These are phyloP conservation scores for Halesus radiatus DNA, from an alignment of 1,140 invertebrate genomes.

Conservation along the genomic window DNA sequence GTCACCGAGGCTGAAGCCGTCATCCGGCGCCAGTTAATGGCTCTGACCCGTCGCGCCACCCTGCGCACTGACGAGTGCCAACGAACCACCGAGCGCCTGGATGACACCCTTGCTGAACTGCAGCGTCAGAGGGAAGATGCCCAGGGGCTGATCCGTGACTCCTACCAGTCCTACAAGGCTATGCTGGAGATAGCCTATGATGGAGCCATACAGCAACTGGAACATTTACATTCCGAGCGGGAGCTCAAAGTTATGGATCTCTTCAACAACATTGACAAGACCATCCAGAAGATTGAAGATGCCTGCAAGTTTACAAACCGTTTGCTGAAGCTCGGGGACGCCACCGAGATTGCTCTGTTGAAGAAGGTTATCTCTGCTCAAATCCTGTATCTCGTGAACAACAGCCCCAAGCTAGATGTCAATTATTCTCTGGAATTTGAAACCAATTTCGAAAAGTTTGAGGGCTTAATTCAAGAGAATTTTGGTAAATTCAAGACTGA, in stretches of 20 bases:
- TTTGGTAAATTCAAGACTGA: constrained; percentile 82
- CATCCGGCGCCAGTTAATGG: constrained; percentile 81
- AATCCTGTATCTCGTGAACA: constrained; percentile 82
- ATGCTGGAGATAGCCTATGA: constrained; percentile 85
- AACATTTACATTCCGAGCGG: constrained; percentile 84
- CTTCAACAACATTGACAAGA: constrained; percentile 84
- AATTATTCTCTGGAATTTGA: constrained; percentile 86
- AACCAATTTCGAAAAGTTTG: constrained; percentile 84
- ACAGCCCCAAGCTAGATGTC: constrained; percentile 83
- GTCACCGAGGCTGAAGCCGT: constrained; percentile 81
- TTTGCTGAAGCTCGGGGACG: constrained; percentile 85
- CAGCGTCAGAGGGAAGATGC: constrained; percentile 89
- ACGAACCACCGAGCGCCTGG: constrained; percentile 79
- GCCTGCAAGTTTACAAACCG: constrained; percentile 86
- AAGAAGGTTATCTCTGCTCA: constrained; percentile 83
- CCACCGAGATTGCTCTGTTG: constrained; percentile 85
- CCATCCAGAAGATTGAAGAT: constrained; percentile 85
- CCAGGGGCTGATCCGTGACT: constrained; percentile 87
- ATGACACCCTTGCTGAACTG: constrained; percentile 85
- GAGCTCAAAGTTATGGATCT: constrained; percentile 91
- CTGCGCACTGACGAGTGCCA: constrained; percentile 82
- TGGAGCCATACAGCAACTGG: constrained; percentile 81
- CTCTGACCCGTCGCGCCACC: constrained; percentile 80
- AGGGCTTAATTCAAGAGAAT: constrained; percentile 76
- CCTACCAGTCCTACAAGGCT: constrained; percentile 87